Base-by-base conservation (phyloP, 1,140 invertebrate genomes). In the Fopius arisanus region DNA sequence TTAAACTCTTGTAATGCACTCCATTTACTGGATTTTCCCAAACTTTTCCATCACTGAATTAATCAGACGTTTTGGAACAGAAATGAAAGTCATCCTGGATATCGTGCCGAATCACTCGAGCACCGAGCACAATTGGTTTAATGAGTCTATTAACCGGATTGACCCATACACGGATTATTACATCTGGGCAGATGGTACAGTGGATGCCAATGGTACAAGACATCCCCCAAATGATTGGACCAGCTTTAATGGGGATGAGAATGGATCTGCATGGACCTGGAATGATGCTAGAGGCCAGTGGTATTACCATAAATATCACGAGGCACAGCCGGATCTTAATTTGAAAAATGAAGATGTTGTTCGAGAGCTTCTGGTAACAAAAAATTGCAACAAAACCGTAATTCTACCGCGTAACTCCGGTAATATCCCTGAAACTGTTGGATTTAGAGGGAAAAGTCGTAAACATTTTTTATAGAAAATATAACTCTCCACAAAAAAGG, bases 81-180 rank as follows among this genome's bases (percentile, higher is more conserved):
- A n/a, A 19, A 1, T 51, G n/a, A 72, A 80, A 37, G 72, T 88
- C 19, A 78, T 87, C 67, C 85, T 88, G 14, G 85, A 88, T 70
- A 65, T 88, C 54, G 85, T 91, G 81, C 92, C 95, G 0, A 94
- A 96, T 80, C 92, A 94, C 79, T 91, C 94, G 1, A 95, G 94
- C 74, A 84, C 91, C 51, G 81, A 91, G 40, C 93, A 93, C 76
- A 76, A 82, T 14, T 96, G 94, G 94, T 96, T 96, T 82, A 76
- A 86, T 51, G 87, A 90, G 75, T 95, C 94, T 59, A 74, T 85
- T 40, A 85, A 88, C 23, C 87, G 84, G 43, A 83, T 90, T 12
- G 82, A 85, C 1, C 84, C 84, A 0, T 94, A 91, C 75, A 86
- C 82, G 4, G 88, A 92, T 78, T 95, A 91, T 81, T 95, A 95